Percentiles rank a stretch among this genome's conserved stretches.
These are phyloP conservation scores for Dipodomys merriami DNA, from an alignment of 2,113 vertebrate species.

Conservation along the genomic window DNA sequence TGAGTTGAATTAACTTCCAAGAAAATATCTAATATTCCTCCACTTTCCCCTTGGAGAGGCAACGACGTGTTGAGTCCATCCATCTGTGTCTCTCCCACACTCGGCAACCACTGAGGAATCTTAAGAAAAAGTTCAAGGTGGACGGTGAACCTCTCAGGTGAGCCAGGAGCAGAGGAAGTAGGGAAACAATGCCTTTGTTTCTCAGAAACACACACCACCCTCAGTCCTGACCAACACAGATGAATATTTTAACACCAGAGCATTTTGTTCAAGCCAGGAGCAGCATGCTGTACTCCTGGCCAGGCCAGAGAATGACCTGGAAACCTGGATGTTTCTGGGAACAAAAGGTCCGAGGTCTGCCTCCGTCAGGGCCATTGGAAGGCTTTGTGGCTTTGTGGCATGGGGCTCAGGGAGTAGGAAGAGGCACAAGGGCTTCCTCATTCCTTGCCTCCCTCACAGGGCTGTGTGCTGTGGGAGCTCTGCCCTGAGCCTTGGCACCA, in stretches of 20 bases:
- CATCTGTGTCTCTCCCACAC: conserved; percentile 22
- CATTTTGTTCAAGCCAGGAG: conserved; percentile 69
- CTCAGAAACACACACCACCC: background rate
- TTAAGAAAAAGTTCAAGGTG: background rate
- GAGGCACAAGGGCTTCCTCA: background rate
- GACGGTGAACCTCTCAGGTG: background rate
- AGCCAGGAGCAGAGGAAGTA: background rate
- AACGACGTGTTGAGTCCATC: conserved; percentile 18
- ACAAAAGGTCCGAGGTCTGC: conserved; percentile 75
- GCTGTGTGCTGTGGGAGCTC: conserved; percentile 65
- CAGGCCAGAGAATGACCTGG: conserved; percentile 61
- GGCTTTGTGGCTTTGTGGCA: conserved; percentile 54
- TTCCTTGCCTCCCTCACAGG: conserved; percentile 34
- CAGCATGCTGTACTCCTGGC: conserved; percentile 29
- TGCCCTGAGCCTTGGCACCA: conserved; percentile 81
- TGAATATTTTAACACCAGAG: conserved; percentile 75
- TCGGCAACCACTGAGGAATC: background rate
- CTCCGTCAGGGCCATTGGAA: conserved; percentile 76
- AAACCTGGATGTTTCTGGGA: conserved; percentile 73
- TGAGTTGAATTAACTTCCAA: conserved; percentile 56
- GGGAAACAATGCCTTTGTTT: background rate
- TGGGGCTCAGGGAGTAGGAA: conserved; percentile 42
- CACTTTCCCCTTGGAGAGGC: conserved; percentile 59
- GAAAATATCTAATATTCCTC: conserved; percentile 41
- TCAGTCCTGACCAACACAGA: background rate